Evolutionary conservation across 2,113 vertebrate species (phyloP).

Genomic region (Eubucco bourcierii): DNA sequence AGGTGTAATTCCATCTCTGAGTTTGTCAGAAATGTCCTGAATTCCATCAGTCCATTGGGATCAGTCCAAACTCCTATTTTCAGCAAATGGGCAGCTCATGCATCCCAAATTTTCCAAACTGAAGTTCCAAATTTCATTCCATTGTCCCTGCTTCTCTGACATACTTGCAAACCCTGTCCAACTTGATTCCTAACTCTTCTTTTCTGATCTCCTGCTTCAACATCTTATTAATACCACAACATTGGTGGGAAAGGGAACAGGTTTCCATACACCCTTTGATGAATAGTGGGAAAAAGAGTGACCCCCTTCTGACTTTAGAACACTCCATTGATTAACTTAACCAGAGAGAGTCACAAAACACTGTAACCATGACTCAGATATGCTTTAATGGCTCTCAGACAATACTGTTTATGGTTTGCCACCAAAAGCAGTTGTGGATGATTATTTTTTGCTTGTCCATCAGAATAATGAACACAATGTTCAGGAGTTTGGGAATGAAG

Average conservation of each 20-base stretch:
- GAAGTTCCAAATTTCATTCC: neutral
- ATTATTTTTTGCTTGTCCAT: neutral
- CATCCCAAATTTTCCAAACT: neutral
- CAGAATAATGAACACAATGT: neutral
- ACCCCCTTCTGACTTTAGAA: neutral
- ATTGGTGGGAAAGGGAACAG: neutral
- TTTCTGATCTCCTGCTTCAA: neutral
- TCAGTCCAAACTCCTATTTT: neutral
- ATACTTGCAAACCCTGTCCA: neutral
- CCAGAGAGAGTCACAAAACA: neutral
- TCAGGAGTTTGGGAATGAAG: neutral
- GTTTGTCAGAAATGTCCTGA: neutral
- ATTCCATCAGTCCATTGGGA: neutral
- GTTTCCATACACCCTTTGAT: neutral
- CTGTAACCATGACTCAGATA: neutral
- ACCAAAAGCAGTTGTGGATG: neutral
- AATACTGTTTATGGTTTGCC: neutral
- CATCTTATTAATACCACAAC: neutral
- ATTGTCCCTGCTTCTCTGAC: neutral
- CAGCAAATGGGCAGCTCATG: neutral
- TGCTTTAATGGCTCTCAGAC: neutral
- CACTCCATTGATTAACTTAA: neutral
- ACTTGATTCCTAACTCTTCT: neutral
- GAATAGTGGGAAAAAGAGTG: neutral
- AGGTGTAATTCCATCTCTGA: fast-evolving